Evolutionary conservation across 2,113 vertebrate genomes (phyloP).

Genomic region (Dipodomys merriami): DNA sequence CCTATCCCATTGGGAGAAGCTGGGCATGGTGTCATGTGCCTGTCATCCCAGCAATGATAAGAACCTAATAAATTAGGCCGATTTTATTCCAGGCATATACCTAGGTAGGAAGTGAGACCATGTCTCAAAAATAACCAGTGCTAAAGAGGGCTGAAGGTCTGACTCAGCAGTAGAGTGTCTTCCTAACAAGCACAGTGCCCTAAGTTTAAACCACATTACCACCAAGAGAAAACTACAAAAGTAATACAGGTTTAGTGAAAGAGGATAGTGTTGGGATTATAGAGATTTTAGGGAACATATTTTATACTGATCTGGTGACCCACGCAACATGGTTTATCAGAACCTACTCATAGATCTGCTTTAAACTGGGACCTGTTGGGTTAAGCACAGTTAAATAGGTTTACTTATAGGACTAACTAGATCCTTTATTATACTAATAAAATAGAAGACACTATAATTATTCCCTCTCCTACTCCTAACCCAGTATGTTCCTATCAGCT

Average conservation of each 20-base stretch:
- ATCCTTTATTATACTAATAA: slow-evolving; percentile 19
- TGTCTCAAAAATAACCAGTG: background rate
- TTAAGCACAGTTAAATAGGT: slow-evolving; percentile 27
- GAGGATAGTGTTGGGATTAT: background rate
- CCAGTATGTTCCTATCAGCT: background rate
- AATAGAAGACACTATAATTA: background rate
- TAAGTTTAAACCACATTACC: too few relatives aligned
- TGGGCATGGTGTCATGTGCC: too few relatives aligned
- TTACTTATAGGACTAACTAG: slow-evolving; percentile 19
- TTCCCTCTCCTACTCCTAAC: background rate
- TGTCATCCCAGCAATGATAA: too few relatives aligned
- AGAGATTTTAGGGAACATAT: background rate
- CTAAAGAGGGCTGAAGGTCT: background rate
- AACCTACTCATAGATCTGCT: background rate
- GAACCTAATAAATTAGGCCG: too few relatives aligned
- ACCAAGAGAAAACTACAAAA: too few relatives aligned
- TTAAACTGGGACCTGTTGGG: slow-evolving; percentile 8
- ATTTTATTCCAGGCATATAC: too few relatives aligned
- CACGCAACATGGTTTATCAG: background rate
- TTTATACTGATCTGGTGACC: slow-evolving; percentile 39
- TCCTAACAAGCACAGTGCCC: too few relatives aligned
- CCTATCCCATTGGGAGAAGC: too few relatives aligned
- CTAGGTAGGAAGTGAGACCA: background rate
- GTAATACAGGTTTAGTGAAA: background rate
- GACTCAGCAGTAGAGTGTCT: background rate